Percentiles rank a stretch among this genome's conserved stretches.
Evolutionary conservation across 2,888 invertebrate genomes (phyloP).

Genomic region (Congeria kusceri): DNA sequence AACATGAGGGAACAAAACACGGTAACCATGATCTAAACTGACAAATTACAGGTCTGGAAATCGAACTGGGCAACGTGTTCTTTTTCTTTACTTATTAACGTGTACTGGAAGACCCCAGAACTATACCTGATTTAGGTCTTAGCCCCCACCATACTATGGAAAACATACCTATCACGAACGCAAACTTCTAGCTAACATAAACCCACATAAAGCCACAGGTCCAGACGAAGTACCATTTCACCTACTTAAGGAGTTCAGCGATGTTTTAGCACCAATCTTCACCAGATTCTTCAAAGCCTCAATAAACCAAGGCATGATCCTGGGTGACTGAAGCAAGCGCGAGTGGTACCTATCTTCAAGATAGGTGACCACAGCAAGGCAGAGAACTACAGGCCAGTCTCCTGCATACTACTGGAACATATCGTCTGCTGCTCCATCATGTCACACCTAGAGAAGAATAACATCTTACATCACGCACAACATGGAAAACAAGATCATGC

Average conservation of each 20-base stretch:
- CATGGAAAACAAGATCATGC: constrained; percentile 17
- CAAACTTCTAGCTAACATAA: not conserved
- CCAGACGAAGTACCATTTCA: constrained; percentile 14
- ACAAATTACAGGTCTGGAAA: no score
- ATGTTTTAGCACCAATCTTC: not conserved
- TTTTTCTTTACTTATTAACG: no score
- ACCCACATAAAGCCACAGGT: no score
- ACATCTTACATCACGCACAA: not conserved
- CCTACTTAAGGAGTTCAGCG: constrained; percentile 6
- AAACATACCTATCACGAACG: not conserved
- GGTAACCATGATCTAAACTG: no score
- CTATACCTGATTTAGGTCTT: no score
- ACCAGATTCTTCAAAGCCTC: constrained; percentile 20
- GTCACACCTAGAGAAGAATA: not conserved
- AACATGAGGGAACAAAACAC: no score
- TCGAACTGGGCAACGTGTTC: no score
- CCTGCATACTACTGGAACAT: constrained; percentile 10
- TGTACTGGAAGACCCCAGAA: no score
- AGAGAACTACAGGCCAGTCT: constrained; percentile 46
- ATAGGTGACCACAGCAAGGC: constrained; percentile 20
- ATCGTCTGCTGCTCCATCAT: constrained; percentile 15
- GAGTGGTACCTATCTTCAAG: constrained; percentile 29
- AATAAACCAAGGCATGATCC: constrained; percentile 9
- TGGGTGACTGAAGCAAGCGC: constrained; percentile 35
- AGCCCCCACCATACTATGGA: not conserved